Base-by-base conservation (phyloP, 2,113 vertebrate species). In the Brachyhypopomus gauderio region DNA sequence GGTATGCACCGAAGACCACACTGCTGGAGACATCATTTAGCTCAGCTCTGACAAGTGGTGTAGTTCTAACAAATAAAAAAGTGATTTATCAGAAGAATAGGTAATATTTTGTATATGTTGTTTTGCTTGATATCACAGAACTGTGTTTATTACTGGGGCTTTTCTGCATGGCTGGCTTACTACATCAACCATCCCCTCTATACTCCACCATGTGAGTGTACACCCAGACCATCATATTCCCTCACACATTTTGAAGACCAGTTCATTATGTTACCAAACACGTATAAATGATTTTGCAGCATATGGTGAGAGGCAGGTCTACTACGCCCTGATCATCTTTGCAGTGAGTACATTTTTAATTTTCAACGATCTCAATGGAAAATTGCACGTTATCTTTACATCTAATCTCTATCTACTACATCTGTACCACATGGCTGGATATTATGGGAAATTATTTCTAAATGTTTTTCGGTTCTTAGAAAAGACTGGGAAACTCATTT, bases 161-260 rank as follows among this genome's bases (percentile, higher is more conserved):
- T 95, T 91, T 93, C 95, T 83, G 95, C 95, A 72, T 97, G 95
- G 95, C 86, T 96, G 87, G 95, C 95, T 30, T 97, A 95, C 85
- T 95, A 95, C 67, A 96, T 97, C 86, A 97, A 97, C 89, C 95
- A 96, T 80, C 95, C 95, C 79, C 94, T 97, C 77, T 97, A 97
- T 84, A 97, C 95, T 52, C 95, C 95, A 70, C 95, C 96, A 75
- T 93, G 96, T 96, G 91, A 95, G 94, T 93, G 86, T 48, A 79
- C 45, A 59, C 3, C 45, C 12, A 52, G 12, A 56, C 11, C 3
- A 11, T 34, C 14, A 72, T 20, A n/a, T 17, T 14, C 66, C 30
- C 62, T 63, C 27, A 69, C 11, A 34, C 17, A 22, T n/a, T 1
- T 48, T 45, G 14, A 30, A 27, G 3, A 22, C 19, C 5, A 22